A percentile compares a stretch with the other conserved stretches of the same genome.
Conservation (phyloP, 2,797 vertebrate species). For the Micropoecilia bifurca region DNA sequence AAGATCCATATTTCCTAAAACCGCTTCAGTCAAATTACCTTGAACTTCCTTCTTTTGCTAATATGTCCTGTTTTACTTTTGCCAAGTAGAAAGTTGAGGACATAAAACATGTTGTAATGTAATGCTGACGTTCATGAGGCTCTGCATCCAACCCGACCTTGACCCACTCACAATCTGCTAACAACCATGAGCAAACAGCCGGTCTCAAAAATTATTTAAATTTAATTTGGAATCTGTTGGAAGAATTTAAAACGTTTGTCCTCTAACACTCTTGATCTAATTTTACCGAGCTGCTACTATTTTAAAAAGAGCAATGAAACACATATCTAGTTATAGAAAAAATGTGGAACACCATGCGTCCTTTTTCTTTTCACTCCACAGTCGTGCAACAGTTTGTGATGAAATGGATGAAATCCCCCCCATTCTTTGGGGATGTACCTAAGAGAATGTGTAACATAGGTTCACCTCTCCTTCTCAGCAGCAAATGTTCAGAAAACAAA, state of each 20-base stretch:
- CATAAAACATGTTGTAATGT: not conserved
- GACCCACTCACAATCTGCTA: too few species aligned
- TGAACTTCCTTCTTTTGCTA: too few species aligned
- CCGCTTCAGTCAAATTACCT: not conserved
- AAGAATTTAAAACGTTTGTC: not conserved
- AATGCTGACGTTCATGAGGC: too few species aligned
- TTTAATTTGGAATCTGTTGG: not conserved
- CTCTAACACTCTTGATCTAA: not conserved
- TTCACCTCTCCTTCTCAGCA: not conserved
- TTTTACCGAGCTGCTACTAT: not conserved
- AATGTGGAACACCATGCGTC: not conserved
- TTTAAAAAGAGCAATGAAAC: not conserved
- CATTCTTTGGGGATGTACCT: not conserved
- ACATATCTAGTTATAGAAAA: not conserved
- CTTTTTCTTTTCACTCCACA: not conserved
- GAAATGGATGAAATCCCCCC: not conserved
- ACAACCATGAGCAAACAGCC: too few species aligned
- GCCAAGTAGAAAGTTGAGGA: not conserved
- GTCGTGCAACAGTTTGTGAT: not conserved
- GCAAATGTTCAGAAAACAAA: not conserved
- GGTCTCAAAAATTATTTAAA: not conserved
- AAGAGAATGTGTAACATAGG: not conserved
- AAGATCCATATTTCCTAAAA: slow-evolving; percentile 61
- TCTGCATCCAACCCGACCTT: too few species aligned
- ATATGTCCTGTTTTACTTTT: not conserved